These are phyloP conservation scores for Unio delphinus DNA, from an alignment of 2,888 invertebrate genomes.

Conservation along the genomic window DNA sequence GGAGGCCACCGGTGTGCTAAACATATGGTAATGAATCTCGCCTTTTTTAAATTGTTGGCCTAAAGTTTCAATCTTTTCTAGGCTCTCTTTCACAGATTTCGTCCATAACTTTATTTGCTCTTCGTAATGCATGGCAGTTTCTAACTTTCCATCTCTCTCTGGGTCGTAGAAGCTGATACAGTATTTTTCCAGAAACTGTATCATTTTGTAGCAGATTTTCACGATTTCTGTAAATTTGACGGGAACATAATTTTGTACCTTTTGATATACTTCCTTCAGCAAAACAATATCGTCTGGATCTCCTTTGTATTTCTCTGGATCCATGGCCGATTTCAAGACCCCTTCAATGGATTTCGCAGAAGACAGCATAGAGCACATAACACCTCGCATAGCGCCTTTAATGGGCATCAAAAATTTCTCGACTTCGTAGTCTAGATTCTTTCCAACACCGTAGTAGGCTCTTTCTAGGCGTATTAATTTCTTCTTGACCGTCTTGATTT, in stretches of 20 bases:
- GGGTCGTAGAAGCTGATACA: slow-evolving; percentile 64
- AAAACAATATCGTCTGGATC: slow-evolving; percentile 44
- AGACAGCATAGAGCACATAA: slow-evolving; percentile 49
- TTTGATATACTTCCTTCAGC: slow-evolving; percentile 54
- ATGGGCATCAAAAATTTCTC: slow-evolving; percentile 46
- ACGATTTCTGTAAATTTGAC: slow-evolving; percentile 44
- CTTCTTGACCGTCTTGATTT: slow-evolving; percentile 46
- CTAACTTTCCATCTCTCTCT: slow-evolving; percentile 49
- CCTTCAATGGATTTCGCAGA: slow-evolving; percentile 51
- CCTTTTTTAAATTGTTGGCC: slow-evolving; percentile 46
- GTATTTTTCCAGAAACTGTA: slow-evolving; percentile 55
- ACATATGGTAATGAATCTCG: slow-evolving; percentile 40
- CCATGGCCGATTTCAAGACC: slow-evolving; percentile 41
- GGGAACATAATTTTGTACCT: slow-evolving; percentile 55
- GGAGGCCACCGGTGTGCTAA: slow-evolving; percentile 46
- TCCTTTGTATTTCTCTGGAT: slow-evolving; percentile 49
- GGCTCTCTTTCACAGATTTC: slow-evolving; percentile 35
- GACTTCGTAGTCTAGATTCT: slow-evolving; percentile 48
- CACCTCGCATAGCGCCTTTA: slow-evolving; percentile 49
- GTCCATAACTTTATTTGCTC: slow-evolving; percentile 49
- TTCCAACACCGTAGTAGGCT: slow-evolving; percentile 56
- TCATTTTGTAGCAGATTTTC: slow-evolving; percentile 43
- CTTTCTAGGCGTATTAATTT: slow-evolving; percentile 52
- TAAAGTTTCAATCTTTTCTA: slow-evolving; percentile 40
- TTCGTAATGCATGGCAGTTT: slow-evolving; percentile 61